Base-by-base conservation (phyloP, 2,888 invertebrate species). In the Diabrotica balteata region DNA sequence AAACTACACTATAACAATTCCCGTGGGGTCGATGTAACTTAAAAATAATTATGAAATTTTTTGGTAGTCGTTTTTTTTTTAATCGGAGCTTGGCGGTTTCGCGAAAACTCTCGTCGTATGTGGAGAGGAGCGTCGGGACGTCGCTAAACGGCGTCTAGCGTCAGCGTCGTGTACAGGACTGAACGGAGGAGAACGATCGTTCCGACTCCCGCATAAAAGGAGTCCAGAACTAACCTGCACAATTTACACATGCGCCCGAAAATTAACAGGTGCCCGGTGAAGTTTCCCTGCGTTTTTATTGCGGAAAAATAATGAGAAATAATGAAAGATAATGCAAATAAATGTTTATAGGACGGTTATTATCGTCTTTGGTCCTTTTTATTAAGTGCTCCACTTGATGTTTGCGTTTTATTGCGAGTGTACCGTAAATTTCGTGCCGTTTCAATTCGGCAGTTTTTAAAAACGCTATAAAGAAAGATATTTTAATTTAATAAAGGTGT, bases 161-260 rank as follows among this genome's bases (percentile, higher is more conserved):
- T 59, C 70, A 58, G 61, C 71, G 71, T 66, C 64, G 71, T 63
- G 63, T 62, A 59, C 63, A 67, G 67, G 66, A 72, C 72, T 72
- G 72, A 72, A 54, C 66, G 68, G 62, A 63, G 55, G 60, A 51
- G 66, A 62, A 65, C 66, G 70, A 55, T 62, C 63, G 69, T 66
- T 69, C 43, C 65, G 71, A 68, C 62, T 67, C 72, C 71, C 71
- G 71, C 71, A 70, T 65, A 72, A 72, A 72, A 74, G 71, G 72
- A 70, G 71, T 72, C 71, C 67, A 64, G 70, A 70, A 73, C 73
- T 73, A 73, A 74, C 75, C 75, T 74, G 73, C 72, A 74, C 74
- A 75, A 74, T 73, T 73, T 76, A 76, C 73, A 76, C 77, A 77
- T 77, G 77, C 77, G 77, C 77, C 57, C 67, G 67, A 75, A 45